Evolutionary conservation across 2,113 vertebrate species (phyloP), one percentile per base, ranked within the genome.

Genomic region (Emydocephalus ijimae): DNA sequence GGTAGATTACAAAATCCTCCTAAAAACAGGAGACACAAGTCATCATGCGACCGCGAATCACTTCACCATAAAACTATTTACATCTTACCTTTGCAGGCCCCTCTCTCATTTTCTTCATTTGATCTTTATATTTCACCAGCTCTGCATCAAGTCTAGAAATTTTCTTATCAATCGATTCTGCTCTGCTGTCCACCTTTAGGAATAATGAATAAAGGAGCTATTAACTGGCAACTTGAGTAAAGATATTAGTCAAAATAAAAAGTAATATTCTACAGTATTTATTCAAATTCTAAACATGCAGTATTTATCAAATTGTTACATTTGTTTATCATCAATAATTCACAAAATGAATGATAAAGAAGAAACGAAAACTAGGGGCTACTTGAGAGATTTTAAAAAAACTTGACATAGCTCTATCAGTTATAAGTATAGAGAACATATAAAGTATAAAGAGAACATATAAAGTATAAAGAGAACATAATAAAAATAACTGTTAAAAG

Each of bases 21-120:
- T 64, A 50, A 90, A 85, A 89, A 26, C 88, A 50, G 55, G 69
- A 50, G 26, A 93, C 93, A 91, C 21, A n/a, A 56, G 93, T 81
- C 96, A 55, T 50, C 5, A 29, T 43, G 59, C 56, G 29, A 92
- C 20, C 2, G 0, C 21, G 89, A 95, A 59, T 94, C 95, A 95
- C 64, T 93, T 95, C 61, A 87, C 91, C 61, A 94, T 90, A 1
- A 21, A 43, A 54, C 61, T 91, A 59, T 69, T 90, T 3, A 87
- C 26, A 92, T 91, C 93, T 96, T 97, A 99, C 99, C 98, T 99
- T 99, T 92, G 98, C 98, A 89, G 99, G 99, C 5, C 99, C 99
- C 87, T 99, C 99, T 97, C 98, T 98, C 99, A 99, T 99, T 97
- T 99, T 99, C 95, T 99, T 99, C 98, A 99, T 99, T 96, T 99